Evolutionary conservation across 2,888 invertebrate genomes (phyloP).

Genomic region (Megaustenia siamemsis): DNA sequence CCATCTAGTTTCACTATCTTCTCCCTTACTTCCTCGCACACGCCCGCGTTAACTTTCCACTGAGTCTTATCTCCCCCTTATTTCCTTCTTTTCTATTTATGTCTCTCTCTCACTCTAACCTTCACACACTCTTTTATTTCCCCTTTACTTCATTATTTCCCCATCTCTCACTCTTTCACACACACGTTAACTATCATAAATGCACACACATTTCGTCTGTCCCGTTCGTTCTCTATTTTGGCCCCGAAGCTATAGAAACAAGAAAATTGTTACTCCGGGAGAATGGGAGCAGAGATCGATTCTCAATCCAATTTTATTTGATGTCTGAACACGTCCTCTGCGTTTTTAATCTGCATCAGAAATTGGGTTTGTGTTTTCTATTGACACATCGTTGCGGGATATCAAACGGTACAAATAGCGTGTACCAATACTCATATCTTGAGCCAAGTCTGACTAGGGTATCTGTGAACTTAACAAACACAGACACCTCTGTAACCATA

Average conservation of each 20-base stretch:
- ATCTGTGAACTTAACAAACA: too few relatives aligned
- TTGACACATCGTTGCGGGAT: neutral
- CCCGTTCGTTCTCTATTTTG: too few relatives aligned
- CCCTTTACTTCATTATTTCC: too few relatives aligned
- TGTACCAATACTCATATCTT: neutral
- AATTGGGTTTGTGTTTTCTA: neutral
- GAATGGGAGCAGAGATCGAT: neutral
- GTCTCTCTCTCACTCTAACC: neutral
- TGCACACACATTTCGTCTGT: neutral
- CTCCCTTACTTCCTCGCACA: constrained; percentile 16
- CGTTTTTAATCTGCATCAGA: neutral
- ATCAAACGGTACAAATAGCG: neutral
- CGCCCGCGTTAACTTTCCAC: neutral
- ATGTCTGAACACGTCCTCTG: neutral
- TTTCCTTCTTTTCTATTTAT: too few relatives aligned
- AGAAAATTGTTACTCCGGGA: neutral
- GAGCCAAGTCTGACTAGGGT: neutral
- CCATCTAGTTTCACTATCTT: neutral
- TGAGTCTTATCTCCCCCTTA: too few relatives aligned
- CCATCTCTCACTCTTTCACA: neutral
- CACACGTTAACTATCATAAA: too few relatives aligned
- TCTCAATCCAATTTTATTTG: constrained; percentile 1
- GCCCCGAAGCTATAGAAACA: neutral
- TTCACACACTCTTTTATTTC: constrained; percentile 7
- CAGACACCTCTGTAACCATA: too few relatives aligned